Evolutionary conservation across 2,888 invertebrate genomes (phyloP).

Genomic region (Diplolepis rosae): DNA sequence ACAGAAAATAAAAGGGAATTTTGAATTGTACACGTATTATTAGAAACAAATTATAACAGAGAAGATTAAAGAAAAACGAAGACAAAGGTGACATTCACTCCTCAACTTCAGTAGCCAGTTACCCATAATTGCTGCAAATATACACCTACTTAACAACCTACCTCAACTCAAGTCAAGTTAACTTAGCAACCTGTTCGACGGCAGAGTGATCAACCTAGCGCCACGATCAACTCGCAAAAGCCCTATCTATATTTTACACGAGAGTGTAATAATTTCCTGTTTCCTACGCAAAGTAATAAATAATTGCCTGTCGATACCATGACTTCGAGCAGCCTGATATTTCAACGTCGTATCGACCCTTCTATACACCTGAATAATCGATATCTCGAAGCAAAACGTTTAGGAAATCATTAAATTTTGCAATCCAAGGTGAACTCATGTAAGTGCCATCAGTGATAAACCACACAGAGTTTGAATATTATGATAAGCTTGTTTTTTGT

Average conservation of each 20-base stretch:
- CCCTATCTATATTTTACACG: not conserved
- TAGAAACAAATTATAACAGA: not conserved
- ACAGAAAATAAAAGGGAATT: not conserved
- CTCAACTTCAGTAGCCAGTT: not conserved
- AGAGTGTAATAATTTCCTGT: not conserved
- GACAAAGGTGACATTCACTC: not conserved
- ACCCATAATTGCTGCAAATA: not conserved
- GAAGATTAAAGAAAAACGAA: not conserved
- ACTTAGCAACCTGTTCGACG: not conserved
- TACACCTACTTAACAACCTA: not conserved
- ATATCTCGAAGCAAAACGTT: conserved; percentile 5
- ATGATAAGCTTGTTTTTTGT: no score
- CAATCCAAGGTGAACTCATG: not conserved
- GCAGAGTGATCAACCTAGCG: not conserved
- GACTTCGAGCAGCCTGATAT: conserved; percentile 14
- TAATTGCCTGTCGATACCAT: conserved; percentile 15
- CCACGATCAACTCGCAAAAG: not conserved
- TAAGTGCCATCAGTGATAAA: conserved; percentile 22
- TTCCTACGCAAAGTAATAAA: conserved; percentile 24
- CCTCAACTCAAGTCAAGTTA: not conserved
- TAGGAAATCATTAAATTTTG: conserved; percentile 5
- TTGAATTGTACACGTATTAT: not conserved
- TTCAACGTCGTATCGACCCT: conserved; percentile 6
- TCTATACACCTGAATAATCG: conserved; percentile 16
- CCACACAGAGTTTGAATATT: not conserved